These are phyloP conservation scores for Neomorphus geoffroyi DNA, from an alignment of 2,797 vertebrate genomes.

Conservation along the genomic window DNA sequence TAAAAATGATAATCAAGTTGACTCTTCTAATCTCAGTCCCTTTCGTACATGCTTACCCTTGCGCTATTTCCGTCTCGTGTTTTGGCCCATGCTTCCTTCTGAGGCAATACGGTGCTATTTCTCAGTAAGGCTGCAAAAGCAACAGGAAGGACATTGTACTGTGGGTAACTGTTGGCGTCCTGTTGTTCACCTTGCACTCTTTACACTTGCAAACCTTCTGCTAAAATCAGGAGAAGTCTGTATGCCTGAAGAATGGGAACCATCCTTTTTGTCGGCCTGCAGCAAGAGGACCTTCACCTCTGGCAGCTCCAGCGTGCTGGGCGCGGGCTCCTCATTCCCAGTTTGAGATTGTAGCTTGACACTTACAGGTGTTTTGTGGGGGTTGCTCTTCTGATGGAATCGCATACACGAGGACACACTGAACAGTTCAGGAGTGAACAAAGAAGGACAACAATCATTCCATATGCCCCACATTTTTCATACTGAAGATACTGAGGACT, in stretches of 20 bases:
- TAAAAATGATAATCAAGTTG: conserved; percentile 20
- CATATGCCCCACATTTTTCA: neutral
- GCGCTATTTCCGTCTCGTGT: conserved; percentile 11
- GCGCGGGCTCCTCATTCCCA: neutral
- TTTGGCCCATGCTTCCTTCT: neutral
- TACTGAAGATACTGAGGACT: neutral
- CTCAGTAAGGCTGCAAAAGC: neutral
- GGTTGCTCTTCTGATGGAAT: neutral
- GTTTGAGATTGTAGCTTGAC: neutral
- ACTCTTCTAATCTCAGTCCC: conserved; percentile 10
- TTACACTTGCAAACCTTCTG: neutral
- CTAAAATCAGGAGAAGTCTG: neutral
- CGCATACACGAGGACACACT: neutral
- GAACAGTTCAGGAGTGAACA: neutral
- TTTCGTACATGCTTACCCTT: neutral
- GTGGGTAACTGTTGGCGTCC: neutral
- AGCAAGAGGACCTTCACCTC: neutral
- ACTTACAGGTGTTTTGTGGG: neutral
- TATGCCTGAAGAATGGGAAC: conserved; percentile 9
- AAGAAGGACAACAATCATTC: neutral
- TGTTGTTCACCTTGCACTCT: neutral
- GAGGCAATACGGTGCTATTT: neutral
- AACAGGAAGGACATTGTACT: neutral
- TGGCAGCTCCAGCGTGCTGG: neutral
- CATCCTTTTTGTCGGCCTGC: neutral